phyloP scores from a whole-genome alignment of 2,797 vertebrate genomes.

The Galagoides demidoff region DNA sequence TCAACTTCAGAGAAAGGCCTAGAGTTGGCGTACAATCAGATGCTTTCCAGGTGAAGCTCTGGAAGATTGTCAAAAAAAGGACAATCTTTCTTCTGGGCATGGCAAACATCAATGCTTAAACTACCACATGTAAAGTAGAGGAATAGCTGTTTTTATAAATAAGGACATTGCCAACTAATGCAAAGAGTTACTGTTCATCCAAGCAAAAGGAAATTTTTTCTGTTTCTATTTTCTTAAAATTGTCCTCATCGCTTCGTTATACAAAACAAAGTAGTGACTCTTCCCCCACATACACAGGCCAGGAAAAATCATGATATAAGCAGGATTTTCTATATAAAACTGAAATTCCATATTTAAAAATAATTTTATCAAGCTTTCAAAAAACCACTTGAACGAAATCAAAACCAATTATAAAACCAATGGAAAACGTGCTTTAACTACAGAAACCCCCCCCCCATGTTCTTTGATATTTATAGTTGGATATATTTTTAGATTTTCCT shows the following conservation, averaged over 20 bases:
- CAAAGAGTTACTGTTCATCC: background rate
- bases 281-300: background rate
- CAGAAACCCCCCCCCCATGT: background rate
- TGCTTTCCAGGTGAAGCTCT: background rate
- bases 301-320: background rate
- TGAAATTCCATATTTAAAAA: background rate
- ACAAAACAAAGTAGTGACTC: background rate
- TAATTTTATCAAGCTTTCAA: background rate
- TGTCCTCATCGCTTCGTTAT: background rate
- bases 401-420: background rate
- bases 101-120: background rate
- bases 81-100: background rate
- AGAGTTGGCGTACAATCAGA: background rate
- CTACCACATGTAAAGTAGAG: background rate
- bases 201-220: background rate
- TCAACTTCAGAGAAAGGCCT: constrained; percentile 27
- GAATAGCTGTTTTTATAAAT: background rate
- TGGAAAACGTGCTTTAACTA: background rate
- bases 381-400: background rate
- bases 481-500: background rate
- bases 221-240: background rate
- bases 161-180: background rate
- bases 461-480: background rate
- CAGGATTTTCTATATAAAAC: constrained; percentile 14
- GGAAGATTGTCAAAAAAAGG: background rate